Conservation (phyloP, 1,140 invertebrate species). For the Brachionus asplanchnoidis region DNA sequence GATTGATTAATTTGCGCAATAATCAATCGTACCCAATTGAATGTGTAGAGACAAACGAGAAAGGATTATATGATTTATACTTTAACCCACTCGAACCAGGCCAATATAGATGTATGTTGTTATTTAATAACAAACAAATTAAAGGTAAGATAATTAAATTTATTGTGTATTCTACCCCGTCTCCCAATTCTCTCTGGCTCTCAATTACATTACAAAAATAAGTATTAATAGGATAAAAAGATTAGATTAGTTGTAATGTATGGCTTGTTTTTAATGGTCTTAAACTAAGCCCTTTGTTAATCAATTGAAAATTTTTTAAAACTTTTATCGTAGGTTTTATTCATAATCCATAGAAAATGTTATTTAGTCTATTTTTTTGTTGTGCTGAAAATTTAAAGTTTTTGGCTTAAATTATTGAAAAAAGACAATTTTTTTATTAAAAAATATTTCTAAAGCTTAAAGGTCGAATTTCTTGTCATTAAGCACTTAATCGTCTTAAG, state of each 20-base stretch:
- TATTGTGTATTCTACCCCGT: background rate
- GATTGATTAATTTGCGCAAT: conserved; percentile 8
- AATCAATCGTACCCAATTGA: background rate
- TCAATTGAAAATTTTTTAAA: background rate
- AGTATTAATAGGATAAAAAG: conserved; percentile 9
- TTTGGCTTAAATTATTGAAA: background rate
- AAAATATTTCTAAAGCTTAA: no score
- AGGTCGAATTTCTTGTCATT: no score
- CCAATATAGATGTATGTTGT: conserved; percentile 7
- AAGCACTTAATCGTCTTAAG: no score
- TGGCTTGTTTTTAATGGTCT: background rate
- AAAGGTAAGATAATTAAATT: conserved; percentile 11
- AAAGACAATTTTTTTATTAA: background rate
- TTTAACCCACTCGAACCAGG: conserved; percentile 4
- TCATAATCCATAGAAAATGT: background rate
- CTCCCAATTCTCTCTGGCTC: background rate
- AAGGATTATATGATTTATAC: conserved; percentile 22
- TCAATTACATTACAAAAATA: background rate
- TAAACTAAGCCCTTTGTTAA: background rate
- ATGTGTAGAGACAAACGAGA: background rate
- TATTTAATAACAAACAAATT: conserved; percentile 33
- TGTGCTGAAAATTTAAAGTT: background rate
- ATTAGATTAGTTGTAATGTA: conserved; percentile 10
- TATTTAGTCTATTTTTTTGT: background rate
- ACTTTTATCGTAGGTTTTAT: background rate